Base-by-base conservation (phyloP, 1,140 invertebrate species). In the Drosophila pandora region DNA sequence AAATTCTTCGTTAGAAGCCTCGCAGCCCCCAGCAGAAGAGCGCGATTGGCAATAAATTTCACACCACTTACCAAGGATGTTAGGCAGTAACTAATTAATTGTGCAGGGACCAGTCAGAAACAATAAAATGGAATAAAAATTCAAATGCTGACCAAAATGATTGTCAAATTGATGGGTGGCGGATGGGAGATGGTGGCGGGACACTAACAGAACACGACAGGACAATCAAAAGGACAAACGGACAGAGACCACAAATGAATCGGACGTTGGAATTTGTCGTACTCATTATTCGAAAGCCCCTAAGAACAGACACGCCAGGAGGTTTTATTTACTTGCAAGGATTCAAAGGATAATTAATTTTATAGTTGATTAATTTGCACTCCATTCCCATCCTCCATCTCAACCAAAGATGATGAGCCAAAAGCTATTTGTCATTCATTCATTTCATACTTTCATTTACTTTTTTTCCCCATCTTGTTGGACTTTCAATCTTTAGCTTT, bases 41-140 rank as follows among this genome's bases (percentile, higher is more conserved):
- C 67, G 39, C 73, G 74, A 87, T 81, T 87, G 74, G 82, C 82
- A 85, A 85, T 85, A 85, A 85, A 85, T 85, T 81, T 87, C 57
- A 78, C 82, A 71, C 81, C 77, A 81, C 65, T 5, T 82, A 74
- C 81, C 65, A 78, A 82, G 62, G 76, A 17, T 17, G 17, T 28
- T 1, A 28, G 7, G 25, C 82, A 85, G 81, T 87, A 85, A 87
- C 82, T 85, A 85, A 87, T 85, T 87, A 85, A 85, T 87, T 85
- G 82, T 87, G 74, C 79, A 80, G 84, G 81, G 82, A 68, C 64
- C 5, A 32, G 8, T 8, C 13, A 30, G 12, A 12, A 65, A 57
- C 34, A 41, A 21, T 17, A 73, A 61, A 25, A 21, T 47, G 21
- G 41, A 17, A 37, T 21, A 25, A 54, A 63, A 48, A 45, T 37